Evolutionary conservation across 2,797 vertebrate species (phyloP), one percentile per base, ranked within the genome.

Genomic region (Thunnus albacares): DNA sequence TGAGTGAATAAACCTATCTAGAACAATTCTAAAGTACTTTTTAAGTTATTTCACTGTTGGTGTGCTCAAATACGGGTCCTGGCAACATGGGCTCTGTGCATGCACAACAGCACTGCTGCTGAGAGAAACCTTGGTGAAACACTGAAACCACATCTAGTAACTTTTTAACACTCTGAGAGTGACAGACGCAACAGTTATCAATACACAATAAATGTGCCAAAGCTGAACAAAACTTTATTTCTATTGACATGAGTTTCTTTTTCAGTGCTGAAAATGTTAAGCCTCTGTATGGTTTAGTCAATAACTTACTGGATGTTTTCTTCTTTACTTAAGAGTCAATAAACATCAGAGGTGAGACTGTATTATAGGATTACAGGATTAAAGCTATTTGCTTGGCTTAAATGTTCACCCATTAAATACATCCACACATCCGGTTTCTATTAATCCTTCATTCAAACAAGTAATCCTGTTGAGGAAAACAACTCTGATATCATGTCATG

Each of bases 361-460:
- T 78, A 22, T 89, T 69, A 81, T 28, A 58, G 81, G 83, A 85
- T 92, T 88, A 86, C 51, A 71, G 77, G 83, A 89, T 89, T 90
- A 80, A 55, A 76, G 51, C 35, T 62, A 30, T 89, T 85, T 63
- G 57, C 55, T 68, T 38, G 43, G 13, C 20, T 83, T 81, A 71
- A 81, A 56, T 79, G 65, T 86, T 80, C 77, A 72, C 20, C 51
- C 67, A 67, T 80, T 88, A 77, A 79, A 83, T 70, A 60, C 67
- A 80, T 71, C n/a, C 67, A 70, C 62, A 68, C 45, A 79, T 87
- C 20, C 18, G 6, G 30, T 81, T 79, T 85, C 60, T 68, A 74
- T 80, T 76, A 87, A 84, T 90, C 80, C 69, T 77, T 82, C 53
- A 78, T 80, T 87, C 49, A 84, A 70, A 83, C 78, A 83, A 71